Base-by-base conservation (phyloP, 2,888 invertebrate species). In the Eupithecia vulgata region DNA sequence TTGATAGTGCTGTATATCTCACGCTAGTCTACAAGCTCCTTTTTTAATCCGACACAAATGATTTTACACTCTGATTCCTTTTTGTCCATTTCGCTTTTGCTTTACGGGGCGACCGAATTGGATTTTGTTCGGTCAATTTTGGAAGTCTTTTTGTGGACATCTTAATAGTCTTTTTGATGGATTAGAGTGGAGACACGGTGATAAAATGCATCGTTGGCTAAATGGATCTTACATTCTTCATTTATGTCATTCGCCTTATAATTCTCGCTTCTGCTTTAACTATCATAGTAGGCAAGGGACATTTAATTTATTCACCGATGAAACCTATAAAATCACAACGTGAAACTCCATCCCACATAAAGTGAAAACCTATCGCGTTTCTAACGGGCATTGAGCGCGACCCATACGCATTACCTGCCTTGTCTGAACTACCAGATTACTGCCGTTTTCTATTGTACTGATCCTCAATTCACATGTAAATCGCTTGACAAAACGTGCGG, bases 11-110 rank as follows among this genome's bases (percentile, higher is more conserved):
- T 84, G 84, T 89, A 91, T 90, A 92, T 92, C 93, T 93, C 93
- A 91, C 93, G 92, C 88, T 90, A 86, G 89, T 87, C 84, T 81
- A 86, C 91, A 91, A 91, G 92, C 92, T 93, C 89, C 91, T 93
- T 93, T 93, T 93, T 93, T 92, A 90, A 92, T 92, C 91, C 91
- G 83, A 88, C 91, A 92, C 93, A 93, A 92, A 93, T 93, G 91
- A 93, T 91, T 93, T 93, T 93, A 93, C 92, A 91, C 91, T 92
- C 90, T 90, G 87, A 86, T 89, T 90, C 90, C 87, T 90, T 91
- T 92, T 90, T 90, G 88, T 90, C 86, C 85, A 90, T 91, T 92
- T 91, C 87, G 90, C 89, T 88, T 83, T 83, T 84, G 86, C 83
- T 89, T 90, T 90, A 91, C 85, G 87, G 89, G 80, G 74, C 76